Conservation (phyloP, 2,888 invertebrate species). For the Eupithecia pulchellata region DNA sequence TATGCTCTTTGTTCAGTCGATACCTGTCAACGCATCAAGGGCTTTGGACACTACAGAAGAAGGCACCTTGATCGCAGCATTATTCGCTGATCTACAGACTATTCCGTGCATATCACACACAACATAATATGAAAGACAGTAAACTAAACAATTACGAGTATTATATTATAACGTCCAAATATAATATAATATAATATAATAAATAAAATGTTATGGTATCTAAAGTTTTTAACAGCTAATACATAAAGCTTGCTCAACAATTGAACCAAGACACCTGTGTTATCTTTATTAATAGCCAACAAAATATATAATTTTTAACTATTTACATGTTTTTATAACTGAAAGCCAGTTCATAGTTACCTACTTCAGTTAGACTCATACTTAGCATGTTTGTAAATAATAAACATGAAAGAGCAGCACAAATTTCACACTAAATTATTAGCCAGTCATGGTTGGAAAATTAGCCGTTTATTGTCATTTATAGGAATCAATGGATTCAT, state of each 20-base stretch:
- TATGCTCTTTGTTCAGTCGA: conserved; percentile 33
- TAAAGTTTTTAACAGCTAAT: too few relatives aligned
- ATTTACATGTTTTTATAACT: too few relatives aligned
- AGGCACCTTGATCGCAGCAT: neutral
- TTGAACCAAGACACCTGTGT: too few relatives aligned
- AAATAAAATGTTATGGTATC: too few relatives aligned
- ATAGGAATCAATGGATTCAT: conserved; percentile 28
- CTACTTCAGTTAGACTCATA: too few relatives aligned
- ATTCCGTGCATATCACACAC: neutral
- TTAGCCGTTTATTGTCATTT: neutral
- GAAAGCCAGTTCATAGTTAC: too few relatives aligned
- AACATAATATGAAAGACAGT: neutral
- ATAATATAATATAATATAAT: too few relatives aligned
- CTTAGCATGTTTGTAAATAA: too few relatives aligned
- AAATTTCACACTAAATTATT: neutral
- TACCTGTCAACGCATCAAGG: neutral
- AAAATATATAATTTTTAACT: too few relatives aligned
- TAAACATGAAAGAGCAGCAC: neutral
- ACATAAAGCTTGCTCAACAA: too few relatives aligned
- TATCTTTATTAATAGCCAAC: too few relatives aligned
- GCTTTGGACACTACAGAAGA: neutral
- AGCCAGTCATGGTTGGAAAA: neutral
- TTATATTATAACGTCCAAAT: neutral
- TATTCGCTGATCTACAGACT: neutral
- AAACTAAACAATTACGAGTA: neutral